A percentile compares a stretch with the other conserved stretches of the same genome.
These are phyloP conservation scores for Balaeniceps rex DNA, from an alignment of 2,113 vertebrate genomes.

Conservation along the genomic window DNA sequence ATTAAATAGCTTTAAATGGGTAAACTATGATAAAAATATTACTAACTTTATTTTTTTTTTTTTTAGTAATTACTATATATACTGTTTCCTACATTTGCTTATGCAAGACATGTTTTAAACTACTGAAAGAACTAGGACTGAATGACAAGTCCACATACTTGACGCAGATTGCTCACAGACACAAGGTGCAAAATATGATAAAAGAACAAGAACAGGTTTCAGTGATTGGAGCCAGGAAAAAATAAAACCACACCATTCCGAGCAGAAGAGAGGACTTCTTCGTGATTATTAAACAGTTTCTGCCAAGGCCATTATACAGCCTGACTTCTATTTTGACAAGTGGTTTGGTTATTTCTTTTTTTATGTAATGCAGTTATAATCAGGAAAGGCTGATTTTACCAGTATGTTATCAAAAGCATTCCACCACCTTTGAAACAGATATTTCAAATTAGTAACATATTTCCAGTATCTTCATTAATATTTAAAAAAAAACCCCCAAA, in stretches of 20 bases:
- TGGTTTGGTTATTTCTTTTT: neutral
- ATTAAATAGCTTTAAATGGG: neutral
- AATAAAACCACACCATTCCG: neutral
- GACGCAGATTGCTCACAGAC: neutral
- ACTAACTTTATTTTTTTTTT: neutral
- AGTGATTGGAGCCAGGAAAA: neutral
- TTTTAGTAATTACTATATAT: neutral
- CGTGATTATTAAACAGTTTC: neutral
- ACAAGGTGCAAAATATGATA: neutral
- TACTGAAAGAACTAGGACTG: neutral
- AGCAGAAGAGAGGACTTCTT: neutral
- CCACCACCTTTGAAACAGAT: neutral
- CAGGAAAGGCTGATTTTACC: neutral
- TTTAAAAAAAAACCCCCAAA: neutral
- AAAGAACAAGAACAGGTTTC: slow-evolving; percentile 16
- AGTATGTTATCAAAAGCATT: neutral
- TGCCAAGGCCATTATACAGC: neutral
- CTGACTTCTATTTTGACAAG: neutral
- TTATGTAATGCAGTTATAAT: neutral
- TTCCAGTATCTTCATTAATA: neutral
- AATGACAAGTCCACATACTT: neutral
- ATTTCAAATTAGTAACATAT: neutral
- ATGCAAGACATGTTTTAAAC: neutral
- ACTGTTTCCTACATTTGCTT: neutral
- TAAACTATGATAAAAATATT: neutral